Evolutionary conservation across 2,888 invertebrate species (phyloP).

Genomic region (Coelinius sp.): DNA sequence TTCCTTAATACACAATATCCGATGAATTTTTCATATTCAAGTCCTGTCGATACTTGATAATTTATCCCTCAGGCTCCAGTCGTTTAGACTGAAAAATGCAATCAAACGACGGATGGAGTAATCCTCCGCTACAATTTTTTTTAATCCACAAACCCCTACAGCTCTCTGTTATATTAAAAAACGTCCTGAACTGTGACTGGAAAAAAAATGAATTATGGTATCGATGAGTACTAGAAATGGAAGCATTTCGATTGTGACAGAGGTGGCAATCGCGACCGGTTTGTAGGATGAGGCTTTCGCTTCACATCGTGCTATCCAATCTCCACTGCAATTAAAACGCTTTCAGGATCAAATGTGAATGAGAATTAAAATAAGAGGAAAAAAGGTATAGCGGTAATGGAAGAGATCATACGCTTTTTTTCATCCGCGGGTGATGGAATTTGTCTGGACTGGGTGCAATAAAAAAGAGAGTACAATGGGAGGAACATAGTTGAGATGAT

Average conservation of each 20-base stretch:
- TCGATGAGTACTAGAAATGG: constrained; percentile 6
- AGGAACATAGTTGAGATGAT: neutral
- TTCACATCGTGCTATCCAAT: neutral
- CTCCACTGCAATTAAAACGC: constrained; percentile 3
- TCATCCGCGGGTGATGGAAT: neutral
- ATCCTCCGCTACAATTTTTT: neutral
- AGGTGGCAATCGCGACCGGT: neutral
- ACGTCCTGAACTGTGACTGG: neutral
- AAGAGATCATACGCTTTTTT: neutral
- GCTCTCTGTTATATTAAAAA: neutral
- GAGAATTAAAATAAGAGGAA: neutral
- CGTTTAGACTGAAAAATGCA: neutral
- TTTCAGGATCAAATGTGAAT: constrained; percentile 10
- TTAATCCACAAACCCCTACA: neutral
- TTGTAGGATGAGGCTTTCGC: neutral
- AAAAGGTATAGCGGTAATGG: neutral
- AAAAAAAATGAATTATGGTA: constrained; percentile 2
- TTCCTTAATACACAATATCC: no score
- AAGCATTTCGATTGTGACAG: neutral
- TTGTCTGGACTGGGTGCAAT: neutral
- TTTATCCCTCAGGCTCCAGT: neutral
- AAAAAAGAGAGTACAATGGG: neutral
- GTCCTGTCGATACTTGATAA: neutral
- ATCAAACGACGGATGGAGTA: neutral
- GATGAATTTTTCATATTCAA: no score